Percentiles rank a stretch among this genome's conserved stretches.
These are phyloP conservation scores for Morinoia aosen DNA, from an alignment of 2,888 invertebrate genomes.

Conservation along the genomic window DNA sequence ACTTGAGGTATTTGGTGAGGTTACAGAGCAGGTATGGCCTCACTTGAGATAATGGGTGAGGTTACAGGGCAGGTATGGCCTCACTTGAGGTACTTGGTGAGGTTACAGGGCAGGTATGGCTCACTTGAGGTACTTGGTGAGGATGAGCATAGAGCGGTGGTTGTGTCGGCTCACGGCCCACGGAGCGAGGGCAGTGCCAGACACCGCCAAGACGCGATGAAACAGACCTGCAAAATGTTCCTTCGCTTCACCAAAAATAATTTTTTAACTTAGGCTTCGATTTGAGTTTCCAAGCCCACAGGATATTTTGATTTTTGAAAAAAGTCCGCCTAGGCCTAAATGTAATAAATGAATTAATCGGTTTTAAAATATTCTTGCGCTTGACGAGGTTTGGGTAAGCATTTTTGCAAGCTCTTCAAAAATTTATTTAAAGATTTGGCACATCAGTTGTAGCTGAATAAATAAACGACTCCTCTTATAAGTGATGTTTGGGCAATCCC, in stretches of 20 bases:
- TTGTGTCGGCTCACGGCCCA: conserved; percentile 58
- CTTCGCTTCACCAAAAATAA: not conserved
- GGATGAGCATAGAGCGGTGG: conserved; percentile 60
- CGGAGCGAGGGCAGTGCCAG: conserved; percentile 61
- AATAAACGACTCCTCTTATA: no score
- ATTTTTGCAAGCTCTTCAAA: no score
- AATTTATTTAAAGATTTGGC: no score
- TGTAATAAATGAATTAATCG: not conserved
- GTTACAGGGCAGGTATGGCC: no score
- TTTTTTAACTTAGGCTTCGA: not conserved
- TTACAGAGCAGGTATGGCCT: no score
- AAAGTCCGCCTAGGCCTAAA: not conserved
- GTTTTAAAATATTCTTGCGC: no score
- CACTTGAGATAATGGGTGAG: no score
- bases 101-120: not conserved
- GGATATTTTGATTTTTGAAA: no score
- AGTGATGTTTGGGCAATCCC: no score
- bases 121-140: conserved; percentile 60
- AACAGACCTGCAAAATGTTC: conserved; percentile 57
- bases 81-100: no score
- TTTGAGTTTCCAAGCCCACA: not conserved
- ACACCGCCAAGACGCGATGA: conserved; percentile 62
- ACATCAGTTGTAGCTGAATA: no score
- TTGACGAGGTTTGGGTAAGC: no score
- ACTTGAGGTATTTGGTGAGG: conserved; percentile 59